Conservation (phyloP, 2,113 vertebrate species). For the Cyprinus carpio region DNA sequence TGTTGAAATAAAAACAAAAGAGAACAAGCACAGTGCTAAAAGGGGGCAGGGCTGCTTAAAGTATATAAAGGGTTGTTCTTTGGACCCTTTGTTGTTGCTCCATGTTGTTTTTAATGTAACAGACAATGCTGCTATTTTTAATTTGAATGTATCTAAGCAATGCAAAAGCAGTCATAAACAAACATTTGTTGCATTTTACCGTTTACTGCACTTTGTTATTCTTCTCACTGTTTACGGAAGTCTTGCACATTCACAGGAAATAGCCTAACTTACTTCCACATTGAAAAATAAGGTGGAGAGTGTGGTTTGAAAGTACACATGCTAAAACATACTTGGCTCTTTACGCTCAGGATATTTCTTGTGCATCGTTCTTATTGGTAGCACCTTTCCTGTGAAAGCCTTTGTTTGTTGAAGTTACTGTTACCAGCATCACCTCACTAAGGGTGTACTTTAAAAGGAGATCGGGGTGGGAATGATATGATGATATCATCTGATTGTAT, state of each 20-base stretch:
- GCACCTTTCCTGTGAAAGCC: neutral
- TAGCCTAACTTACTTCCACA: neutral
- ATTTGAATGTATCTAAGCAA: neutral
- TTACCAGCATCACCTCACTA: constrained; percentile 39
- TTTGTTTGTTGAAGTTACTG: constrained; percentile 38
- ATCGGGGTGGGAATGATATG: neutral
- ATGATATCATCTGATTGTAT: constrained; percentile 13
- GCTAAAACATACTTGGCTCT: neutral
- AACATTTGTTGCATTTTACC: neutral
- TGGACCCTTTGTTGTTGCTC: neutral
- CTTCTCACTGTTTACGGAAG: neutral
- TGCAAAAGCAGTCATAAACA: neutral
- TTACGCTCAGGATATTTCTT: neutral
- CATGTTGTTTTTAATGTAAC: neutral
- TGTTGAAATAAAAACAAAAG: no score
- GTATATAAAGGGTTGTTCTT: no score
- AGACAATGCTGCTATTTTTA: no score
- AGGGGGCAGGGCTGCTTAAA: no score
- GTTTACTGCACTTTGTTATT: neutral
- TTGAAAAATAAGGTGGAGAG: neutral
- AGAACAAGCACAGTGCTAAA: no score
- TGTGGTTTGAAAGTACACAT: neutral
- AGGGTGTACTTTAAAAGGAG: neutral
- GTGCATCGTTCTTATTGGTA: neutral
- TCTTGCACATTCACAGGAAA: neutral